Percentiles rank a stretch among this genome's conserved stretches.
These are phyloP conservation scores for Nylanderia fulva DNA, from an alignment of 1,140 invertebrate genomes.

Conservation along the genomic window DNA sequence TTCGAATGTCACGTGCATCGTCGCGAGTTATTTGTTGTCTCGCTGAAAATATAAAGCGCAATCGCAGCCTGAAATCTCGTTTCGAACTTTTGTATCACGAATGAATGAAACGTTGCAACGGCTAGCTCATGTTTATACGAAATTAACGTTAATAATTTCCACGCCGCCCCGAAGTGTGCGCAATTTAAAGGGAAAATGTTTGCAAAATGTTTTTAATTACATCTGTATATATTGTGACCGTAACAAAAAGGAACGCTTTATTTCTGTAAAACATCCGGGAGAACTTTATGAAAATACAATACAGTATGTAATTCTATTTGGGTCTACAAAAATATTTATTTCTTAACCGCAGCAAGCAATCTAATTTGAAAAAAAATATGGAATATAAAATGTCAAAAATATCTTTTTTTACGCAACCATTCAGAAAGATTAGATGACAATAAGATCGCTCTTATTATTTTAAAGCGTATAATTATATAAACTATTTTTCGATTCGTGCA, in stretches of 20 bases:
- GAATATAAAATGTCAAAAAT: neutral
- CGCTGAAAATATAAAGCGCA: slow-evolving; percentile 48
- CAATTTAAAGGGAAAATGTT: slow-evolving; percentile 3
- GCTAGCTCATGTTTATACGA: slow-evolving; percentile 9
- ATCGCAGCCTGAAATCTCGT: slow-evolving; percentile 45
- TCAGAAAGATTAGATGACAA: neutral
- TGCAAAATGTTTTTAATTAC: slow-evolving; percentile 34
- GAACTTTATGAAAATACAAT: neutral
- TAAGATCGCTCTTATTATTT: slow-evolving; percentile 5
- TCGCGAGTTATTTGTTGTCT: slow-evolving; percentile 22
- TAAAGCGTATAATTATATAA: neutral
- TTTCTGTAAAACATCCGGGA: neutral
- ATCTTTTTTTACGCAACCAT: neutral
- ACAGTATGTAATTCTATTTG: neutral
- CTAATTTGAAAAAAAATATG: neutral
- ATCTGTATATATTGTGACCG: neutral
- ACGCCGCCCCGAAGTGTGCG: neutral
- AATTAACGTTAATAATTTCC: slow-evolving; percentile 47
- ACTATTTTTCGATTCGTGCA: neutral
- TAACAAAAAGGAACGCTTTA: neutral
- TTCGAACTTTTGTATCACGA: slow-evolving; percentile 42
- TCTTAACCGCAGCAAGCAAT: neutral
- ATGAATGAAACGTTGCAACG: slow-evolving; percentile 40
- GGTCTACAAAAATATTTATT: neutral
- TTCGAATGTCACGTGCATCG: slow-evolving; percentile 19